Evolutionary conservation across 2,888 invertebrate genomes (phyloP), one percentile per base, ranked within the genome.

Genomic region (Zelleria hepariella): DNA sequence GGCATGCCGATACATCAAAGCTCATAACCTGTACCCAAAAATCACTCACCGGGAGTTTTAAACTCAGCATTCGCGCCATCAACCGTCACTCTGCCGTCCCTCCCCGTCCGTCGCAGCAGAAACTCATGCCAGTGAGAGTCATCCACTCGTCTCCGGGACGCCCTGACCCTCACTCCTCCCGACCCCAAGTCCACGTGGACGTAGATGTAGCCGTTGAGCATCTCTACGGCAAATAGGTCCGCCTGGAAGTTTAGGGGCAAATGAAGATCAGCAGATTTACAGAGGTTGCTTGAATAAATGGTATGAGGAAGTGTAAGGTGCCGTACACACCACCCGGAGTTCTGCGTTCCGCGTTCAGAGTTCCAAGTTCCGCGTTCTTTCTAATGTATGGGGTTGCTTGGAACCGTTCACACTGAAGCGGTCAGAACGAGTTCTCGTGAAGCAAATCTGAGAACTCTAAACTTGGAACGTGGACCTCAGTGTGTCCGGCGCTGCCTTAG

Each of bases 111-210:
- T 60, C 95, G 91, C 63, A 99, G 86, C 10, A 94, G 91, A 48
- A 98, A 93, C 72, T 96, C 95, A 77, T 99, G 99, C 96, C 98
- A 97, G 56, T 93, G 92, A 0, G 97, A 96, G 73, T 98, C 98
- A 72, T 97, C 96, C 4, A 98, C 94, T 27, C 95, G 90, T 57
- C 93, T 86, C 55, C 94, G 89, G 0, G 96, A 96, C 0, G 95
- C 95, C 68, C 96, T 92, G 58, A 97, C 94, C 72, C 96, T 94
- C 3, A 95, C 93, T 0, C 96, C 93, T 0, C 98, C 98, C 2
- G 97, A 96, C 0, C 98, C 98, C 55, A 98, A 91, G 75, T 98
- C 97, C 71, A 98, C 88, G 70, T 98, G 95, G 23, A 98, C 93
- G 84, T 96, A 98, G 64, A 99, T 93, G 78, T 98, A 96, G 0